Base-by-base conservation (phyloP, 2,888 invertebrate species). In the Conus canariensis region DNA sequence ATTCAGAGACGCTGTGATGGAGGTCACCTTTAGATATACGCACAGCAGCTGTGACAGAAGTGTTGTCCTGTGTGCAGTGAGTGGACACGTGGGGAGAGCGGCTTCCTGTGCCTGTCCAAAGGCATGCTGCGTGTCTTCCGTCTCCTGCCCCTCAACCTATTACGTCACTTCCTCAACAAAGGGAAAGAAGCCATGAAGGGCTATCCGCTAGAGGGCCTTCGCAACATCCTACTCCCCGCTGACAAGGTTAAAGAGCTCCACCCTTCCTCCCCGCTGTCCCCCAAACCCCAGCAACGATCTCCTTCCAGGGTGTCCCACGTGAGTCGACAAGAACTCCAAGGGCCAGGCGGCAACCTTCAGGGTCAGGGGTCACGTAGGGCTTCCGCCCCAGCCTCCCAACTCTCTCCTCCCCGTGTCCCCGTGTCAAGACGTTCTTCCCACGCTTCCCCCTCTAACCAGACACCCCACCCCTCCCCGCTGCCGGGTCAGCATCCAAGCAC, bases 141-240 rank as follows among this genome's bases (percentile, higher is more conserved):
- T 9, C 45, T 70, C 19, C 60, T 90, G 70, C 90, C 90, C 14
- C 74, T 90, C 58, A 60, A 88, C 67, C 83, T 90, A 1, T 74
- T 90, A 16, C 80, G 88, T 70, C 77, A 88, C 25, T 90, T 90
- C 90, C 70, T 90, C 59, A 67, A 64, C 19, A 87, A 88, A 5
- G 90, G 90, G 0, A 90, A 88, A 74, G 45, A 59, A 56, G 88
- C 83, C 56, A 87, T 90, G 88, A 82, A 85, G 60, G 22, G 74
- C 16, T 67, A 83, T 56, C 87, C 82, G 8, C n/a, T 88, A 64
- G 83, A 87, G 30, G 87, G 64, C n/a, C 80, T 90, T 59, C 85
- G 85, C n/a, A 0, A 25, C 59, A 3, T 85, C 25, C 59, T 85
- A 19, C 25, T 85, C 56, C 85, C 85, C 8, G 12, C 59, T 14